Evolutionary conservation across 1,140 invertebrate species (phyloP), one percentile per base, ranked within the genome.

Genomic region (Trachelipus rathkii): DNA sequence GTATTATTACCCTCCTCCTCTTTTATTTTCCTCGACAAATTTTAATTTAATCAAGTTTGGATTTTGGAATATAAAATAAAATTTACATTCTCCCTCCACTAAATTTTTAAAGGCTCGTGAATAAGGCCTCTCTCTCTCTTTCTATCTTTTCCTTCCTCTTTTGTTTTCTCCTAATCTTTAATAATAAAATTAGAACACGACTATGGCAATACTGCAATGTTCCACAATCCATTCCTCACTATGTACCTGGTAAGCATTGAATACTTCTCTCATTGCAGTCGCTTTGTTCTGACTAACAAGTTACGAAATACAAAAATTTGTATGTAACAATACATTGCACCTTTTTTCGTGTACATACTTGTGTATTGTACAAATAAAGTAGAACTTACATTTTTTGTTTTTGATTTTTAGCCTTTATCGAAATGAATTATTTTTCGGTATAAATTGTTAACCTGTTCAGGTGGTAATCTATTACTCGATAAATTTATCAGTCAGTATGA

Each of bases 361-460:
- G 50, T 60, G 50, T 60, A 60, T 60, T 60, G 50, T 60, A 60
- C 50, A 60, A 60, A 60, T 60, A 15, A 60, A 60, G 50, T 60
- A 60, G 50, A 60, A 60, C 33, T 33, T 33, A 33, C 33, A 6
- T 33, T 33, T n/a, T 33, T 33, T 3, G 33, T 33, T 33, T 33
- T 33, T 33, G 6, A n/a, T n/a, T 33, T 33, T 1, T 33, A 33
- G 33, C 33, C 33, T 33, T 33, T n/a, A n/a, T n/a, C n/a, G n/a
- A n/a, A n/a, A n/a, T n/a, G n/a, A n/a, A n/a, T n/a, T n/a, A n/a
- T n/a, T n/a, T n/a, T n/a, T n/a, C n/a, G n/a, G n/a, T n/a, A n/a
- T n/a, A n/a, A n/a, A n/a, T n/a, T n/a, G n/a, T n/a, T n/a, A n/a
- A n/a, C n/a, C n/a, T n/a, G n/a, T n/a, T n/a, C n/a, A n/a, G n/a